A percentile compares a stretch with the other conserved stretches of the same genome.
Evolutionary conservation across 2,888 invertebrate species (phyloP).

Genomic region (Agapostemon virescens): DNA sequence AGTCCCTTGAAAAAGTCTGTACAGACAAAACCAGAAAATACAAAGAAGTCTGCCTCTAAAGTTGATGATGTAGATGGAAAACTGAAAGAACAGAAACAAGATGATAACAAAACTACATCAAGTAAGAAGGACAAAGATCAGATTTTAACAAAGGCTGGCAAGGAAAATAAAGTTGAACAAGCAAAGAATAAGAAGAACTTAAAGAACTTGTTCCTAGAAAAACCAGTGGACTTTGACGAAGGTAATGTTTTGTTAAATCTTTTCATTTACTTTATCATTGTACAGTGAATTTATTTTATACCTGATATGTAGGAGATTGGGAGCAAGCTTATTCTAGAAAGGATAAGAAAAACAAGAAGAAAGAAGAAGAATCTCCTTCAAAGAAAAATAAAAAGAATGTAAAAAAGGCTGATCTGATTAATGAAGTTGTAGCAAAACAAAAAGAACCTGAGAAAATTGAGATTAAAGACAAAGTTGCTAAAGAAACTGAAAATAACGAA

Average conservation of each 20-base stretch:
- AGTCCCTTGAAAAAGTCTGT: slow-evolving; percentile 83
- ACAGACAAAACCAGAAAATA: slow-evolving; percentile 74
- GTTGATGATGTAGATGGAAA: slow-evolving; percentile 81
- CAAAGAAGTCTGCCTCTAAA: slow-evolving; percentile 82
- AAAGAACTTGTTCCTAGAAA: slow-evolving; percentile 83
- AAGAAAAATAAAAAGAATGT: slow-evolving; percentile 82
- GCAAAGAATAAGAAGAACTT: slow-evolving; percentile 84
- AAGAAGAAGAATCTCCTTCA: slow-evolving; percentile 82
- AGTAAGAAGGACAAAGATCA: slow-evolving; percentile 76
- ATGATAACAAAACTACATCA: slow-evolving; percentile 81
- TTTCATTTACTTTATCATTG: not conserved
- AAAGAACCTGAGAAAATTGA: slow-evolving; percentile 79
- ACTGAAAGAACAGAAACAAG: slow-evolving; percentile 79
- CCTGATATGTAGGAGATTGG: slow-evolving; percentile 83
- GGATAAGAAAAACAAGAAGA: slow-evolving; percentile 88
- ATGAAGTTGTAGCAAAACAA: slow-evolving; percentile 79
- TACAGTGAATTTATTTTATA: slow-evolving; percentile 12
- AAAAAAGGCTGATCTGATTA: slow-evolving; percentile 81
- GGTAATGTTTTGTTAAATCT: slow-evolving; percentile 77
- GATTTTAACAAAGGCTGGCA: slow-evolving; percentile 68
- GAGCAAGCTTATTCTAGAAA: slow-evolving; percentile 86
- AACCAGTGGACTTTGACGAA: slow-evolving; percentile 88
- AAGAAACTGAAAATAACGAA: slow-evolving; percentile 82
- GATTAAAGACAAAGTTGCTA: slow-evolving; percentile 81
- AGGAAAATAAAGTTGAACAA: slow-evolving; percentile 82